Evolutionary conservation across 1,140 invertebrate genomes (phyloP), one percentile per base, ranked within the genome.

Genomic region (Theocolax elegans): DNA sequence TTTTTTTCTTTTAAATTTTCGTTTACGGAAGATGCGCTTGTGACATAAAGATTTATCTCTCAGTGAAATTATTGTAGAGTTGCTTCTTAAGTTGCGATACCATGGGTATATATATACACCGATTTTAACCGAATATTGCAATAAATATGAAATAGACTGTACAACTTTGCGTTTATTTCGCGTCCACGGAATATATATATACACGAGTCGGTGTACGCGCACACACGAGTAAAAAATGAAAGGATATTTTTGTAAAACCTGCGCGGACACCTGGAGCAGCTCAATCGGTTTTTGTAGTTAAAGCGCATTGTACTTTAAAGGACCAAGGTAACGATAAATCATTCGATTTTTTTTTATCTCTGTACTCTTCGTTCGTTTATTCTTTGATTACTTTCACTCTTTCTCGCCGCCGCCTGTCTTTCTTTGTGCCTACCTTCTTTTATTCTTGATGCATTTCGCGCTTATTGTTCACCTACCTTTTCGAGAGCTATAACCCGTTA

Each of bases 251-350:
- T 2, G 17, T 29, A 67, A 67, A 67, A 48, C 46, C 19, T 23
- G 23, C 7, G 13, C 31, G 17, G 21, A 38, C 49, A 65, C 49
- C 49, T 65, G 63, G 54, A 51, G 31, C 19, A 13, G n/a, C 3
- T 25, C 12, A 44, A 13, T 25, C 35, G 42, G 12, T 67, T 60
- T 53, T 68, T 68, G 56, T 53, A 53, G 17, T 53, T 53, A 21
- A 60, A n/a, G 23, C 27, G 35, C 59, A 63, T 63, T 62, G 49
- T 63, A 15, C 48, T 63, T 31, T 46, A 63, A 69, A 46, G 19
- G 42, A 21, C 29, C 29, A 27, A 23, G 17, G 67, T 35, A 54
- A 54, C 51, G 29, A 71, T 71, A 71, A 71, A 71, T 71, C 68
- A 64, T 63, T 58, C 25, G 64, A 64, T 71, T 71, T 71, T 56